Evolutionary conservation across 2,888 invertebrate species (phyloP).

Genomic region (Listrodromus nycthemerus): DNA sequence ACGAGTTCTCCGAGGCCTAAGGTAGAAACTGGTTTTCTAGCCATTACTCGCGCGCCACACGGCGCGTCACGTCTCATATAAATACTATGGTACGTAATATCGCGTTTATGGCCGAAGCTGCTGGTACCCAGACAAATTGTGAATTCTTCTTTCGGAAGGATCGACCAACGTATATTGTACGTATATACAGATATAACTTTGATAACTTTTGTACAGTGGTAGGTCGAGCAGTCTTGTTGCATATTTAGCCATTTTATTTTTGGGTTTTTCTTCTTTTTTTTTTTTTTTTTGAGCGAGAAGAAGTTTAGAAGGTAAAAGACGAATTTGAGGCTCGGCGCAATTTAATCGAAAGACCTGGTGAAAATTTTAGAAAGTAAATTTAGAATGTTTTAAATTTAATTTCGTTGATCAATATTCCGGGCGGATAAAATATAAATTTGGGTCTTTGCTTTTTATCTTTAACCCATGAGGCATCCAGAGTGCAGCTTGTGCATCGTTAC

Average conservation of each 20-base stretch:
- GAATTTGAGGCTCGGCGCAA: background rate
- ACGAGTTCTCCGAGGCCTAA: constrained; percentile 35
- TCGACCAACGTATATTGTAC: constrained; percentile 16
- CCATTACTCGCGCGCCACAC: constrained; percentile 73
- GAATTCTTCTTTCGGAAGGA: constrained; percentile 63
- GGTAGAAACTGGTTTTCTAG: constrained; percentile 77
- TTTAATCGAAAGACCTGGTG: too few species aligned
- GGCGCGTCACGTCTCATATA: constrained; percentile 74
- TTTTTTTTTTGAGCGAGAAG: background rate
- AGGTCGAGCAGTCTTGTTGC: background rate
- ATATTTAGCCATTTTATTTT: background rate
- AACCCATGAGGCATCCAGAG: too few species aligned
- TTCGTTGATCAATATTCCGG: background rate
- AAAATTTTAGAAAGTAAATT: too few species aligned
- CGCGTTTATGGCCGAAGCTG: constrained; percentile 72
- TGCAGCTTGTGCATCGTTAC: too few species aligned
- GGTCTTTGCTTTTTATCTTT: background rate
- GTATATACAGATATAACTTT: background rate
- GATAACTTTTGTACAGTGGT: background rate
- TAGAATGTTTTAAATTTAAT: too few species aligned
- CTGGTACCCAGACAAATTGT: constrained; percentile 68
- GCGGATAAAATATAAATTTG: background rate
- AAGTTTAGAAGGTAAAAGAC: background rate
- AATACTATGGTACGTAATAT: constrained; percentile 73
- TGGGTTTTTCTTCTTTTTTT: too few species aligned